phyloP scores from a whole-genome alignment of 2,113 vertebrate species.

The Dolichallabes microphthalmus region DNA sequence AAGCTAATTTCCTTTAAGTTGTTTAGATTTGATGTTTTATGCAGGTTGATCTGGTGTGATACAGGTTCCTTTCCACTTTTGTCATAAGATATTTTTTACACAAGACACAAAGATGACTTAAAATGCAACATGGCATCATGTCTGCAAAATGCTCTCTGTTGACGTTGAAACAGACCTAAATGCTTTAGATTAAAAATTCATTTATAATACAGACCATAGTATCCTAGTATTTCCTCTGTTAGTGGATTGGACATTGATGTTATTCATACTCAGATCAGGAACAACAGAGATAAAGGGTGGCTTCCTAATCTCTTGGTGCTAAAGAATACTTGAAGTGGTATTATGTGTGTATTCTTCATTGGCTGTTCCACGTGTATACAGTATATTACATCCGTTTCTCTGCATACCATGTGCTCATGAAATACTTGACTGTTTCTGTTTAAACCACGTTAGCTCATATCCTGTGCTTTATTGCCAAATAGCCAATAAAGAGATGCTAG shows the following conservation, averaged over 20 bases:
- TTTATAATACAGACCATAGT: background rate
- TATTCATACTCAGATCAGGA: background rate
- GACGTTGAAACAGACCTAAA: too few relatives aligned
- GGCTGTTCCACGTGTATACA: background rate
- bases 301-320: background rate
- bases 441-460: background rate
- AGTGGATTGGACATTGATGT: background rate
- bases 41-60: background rate
- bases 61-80: background rate
- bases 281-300: background rate
- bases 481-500: background rate
- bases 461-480: background rate
- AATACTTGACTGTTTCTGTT: background rate
- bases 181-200: background rate
- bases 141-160: too few relatives aligned
- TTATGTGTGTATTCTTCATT: background rate
- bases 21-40: background rate
- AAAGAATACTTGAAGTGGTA: background rate
- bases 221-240: too few relatives aligned
- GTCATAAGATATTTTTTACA: background rate
- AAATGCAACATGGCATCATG: background rate
- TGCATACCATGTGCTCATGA: background rate
- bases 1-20: too few relatives aligned
- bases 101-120: background rate
- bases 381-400: background rate